phyloP scores from a whole-genome alignment of 2,113 vertebrate species.

The Cathartes aura region DNA sequence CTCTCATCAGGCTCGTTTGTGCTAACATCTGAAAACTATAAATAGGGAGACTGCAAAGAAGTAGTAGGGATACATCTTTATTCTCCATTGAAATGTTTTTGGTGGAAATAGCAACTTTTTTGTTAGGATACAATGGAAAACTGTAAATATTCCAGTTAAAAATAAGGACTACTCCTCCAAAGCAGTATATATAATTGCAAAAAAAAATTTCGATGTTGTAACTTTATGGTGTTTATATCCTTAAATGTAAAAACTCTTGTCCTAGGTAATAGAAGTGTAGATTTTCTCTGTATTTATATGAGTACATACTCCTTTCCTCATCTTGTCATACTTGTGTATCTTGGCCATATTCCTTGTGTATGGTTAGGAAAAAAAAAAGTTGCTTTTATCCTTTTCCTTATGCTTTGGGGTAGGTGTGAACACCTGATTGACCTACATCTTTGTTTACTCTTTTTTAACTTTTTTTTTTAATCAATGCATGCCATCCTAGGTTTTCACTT shows the following conservation, averaged over 20 bases:
- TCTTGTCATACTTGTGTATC: background rate
- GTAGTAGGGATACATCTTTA: background rate
- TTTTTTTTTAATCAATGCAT: background rate
- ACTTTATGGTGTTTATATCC: background rate
- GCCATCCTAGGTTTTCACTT: background rate
- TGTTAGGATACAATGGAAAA: background rate
- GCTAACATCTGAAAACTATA: background rate
- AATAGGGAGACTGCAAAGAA: background rate
- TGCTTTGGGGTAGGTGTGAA: background rate
- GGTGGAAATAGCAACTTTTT: background rate
- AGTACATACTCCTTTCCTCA: background rate
- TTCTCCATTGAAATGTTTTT: background rate
- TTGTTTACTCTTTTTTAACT: background rate
- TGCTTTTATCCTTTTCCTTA: background rate
- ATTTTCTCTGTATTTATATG: background rate
- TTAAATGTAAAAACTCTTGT: background rate
- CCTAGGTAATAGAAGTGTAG: background rate
- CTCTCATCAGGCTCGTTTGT: background rate
- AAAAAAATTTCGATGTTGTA: background rate
- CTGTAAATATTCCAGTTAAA: background rate
- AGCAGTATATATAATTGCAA: background rate
- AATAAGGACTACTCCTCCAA: background rate
- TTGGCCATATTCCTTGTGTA: background rate
- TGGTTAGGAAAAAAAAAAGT: background rate
- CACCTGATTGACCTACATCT: background rate